Evolutionary conservation across 2,888 invertebrate genomes (phyloP).

Genomic region (Erebia palarica): DNA sequence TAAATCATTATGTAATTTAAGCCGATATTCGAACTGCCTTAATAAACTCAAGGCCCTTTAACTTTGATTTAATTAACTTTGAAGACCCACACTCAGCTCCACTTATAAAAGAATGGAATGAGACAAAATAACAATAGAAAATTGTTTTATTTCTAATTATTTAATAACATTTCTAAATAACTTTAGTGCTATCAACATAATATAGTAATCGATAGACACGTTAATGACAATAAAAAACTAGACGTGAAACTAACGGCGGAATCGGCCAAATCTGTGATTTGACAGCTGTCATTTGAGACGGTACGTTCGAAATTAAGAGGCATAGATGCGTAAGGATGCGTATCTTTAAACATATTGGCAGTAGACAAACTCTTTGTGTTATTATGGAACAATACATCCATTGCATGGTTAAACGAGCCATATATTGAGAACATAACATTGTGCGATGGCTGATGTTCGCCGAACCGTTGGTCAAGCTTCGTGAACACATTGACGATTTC

Average conservation of each 20-base stretch:
- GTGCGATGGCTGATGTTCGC: conserved; percentile 79
- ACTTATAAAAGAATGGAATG: no score
- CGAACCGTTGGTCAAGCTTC: conserved; percentile 87
- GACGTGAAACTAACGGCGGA: conserved; percentile 52
- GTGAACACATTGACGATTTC: conserved; percentile 88
- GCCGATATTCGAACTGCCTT: no score
- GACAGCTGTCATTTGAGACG: conserved; percentile 50
- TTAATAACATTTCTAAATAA: not conserved
- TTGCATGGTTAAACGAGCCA: conserved; percentile 84
- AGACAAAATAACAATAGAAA: not conserved
- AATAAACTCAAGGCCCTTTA: no score
- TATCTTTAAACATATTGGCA: conserved; percentile 51
- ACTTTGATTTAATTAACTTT: no score
- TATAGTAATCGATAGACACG: conserved; percentile 56
- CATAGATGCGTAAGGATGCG: conserved; percentile 63
- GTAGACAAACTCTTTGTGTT: conserved; percentile 69
- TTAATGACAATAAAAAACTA: conserved; percentile 47
- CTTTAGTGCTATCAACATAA: conserved; percentile 37
- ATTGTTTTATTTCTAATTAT: not conserved
- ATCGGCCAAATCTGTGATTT: conserved; percentile 49
- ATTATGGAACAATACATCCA: conserved; percentile 86
- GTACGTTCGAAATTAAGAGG: conserved; percentile 68
- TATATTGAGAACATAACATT: conserved; percentile 87
- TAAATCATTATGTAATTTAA: no score
- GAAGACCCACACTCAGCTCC: no score